These are phyloP conservation scores for Bubo scandiacus DNA, from an alignment of 2,113 vertebrate genomes.

Conservation along the genomic window DNA sequence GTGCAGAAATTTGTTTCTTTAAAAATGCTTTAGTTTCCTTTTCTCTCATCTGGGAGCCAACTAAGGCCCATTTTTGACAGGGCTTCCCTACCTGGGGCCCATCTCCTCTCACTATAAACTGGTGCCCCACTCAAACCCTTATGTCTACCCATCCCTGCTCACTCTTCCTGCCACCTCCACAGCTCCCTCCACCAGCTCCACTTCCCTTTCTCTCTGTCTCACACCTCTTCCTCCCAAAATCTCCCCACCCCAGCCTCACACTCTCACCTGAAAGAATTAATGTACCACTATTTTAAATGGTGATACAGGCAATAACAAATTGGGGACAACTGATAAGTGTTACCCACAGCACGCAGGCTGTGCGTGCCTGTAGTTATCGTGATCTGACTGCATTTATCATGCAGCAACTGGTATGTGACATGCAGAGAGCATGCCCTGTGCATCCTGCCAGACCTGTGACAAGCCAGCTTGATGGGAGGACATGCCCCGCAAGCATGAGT, in stretches of 20 bases:
- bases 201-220: not conserved
- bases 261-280: not conserved
- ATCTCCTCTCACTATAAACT: not conserved
- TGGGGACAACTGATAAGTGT: not conserved
- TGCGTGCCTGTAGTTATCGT: not conserved
- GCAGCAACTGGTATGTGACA: not conserved
- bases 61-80: rapidly evolving
- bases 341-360: not conserved
- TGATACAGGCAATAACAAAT: not conserved
- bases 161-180: not conserved
- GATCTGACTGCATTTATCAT: not conserved
- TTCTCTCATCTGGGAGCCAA: not conserved
- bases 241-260: not conserved
- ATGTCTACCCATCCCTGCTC: not conserved
- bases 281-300: not conserved
- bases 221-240: not conserved
- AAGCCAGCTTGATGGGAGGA: not conserved
- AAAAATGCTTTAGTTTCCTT: not conserved
- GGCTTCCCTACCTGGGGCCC: rapidly evolving
- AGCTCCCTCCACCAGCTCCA: not conserved
- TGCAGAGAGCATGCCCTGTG: not conserved
- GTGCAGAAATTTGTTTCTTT: not conserved
- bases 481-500: not conserved
- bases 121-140: not conserved
- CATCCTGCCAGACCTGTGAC: not conserved